Base-by-base conservation (phyloP, 2,113 vertebrate genomes). In the Lagenorhynchus albirostris region DNA sequence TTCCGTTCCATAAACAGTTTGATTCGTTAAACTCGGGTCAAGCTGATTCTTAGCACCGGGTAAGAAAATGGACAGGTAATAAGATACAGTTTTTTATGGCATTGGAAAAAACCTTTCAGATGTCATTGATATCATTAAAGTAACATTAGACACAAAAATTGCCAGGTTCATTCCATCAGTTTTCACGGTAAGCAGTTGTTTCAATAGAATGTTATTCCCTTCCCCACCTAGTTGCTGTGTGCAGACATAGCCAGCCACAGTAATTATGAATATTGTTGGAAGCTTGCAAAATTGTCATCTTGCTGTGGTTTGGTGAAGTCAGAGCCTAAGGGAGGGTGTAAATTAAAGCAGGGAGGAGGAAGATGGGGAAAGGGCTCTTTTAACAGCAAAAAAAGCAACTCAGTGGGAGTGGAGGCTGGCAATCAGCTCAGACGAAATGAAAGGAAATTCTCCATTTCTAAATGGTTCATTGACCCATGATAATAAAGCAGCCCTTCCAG, bases 371-470 rank as follows among this genome's bases (percentile, higher is more conserved):
- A 63, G 26, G 41, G 88, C 55, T 58, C 65, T 97, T 67, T 94
- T 11, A 62, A 87, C 44, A 23, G 58, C 53, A 92, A 26, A 84
- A 38, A 91, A 92, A 44, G 71, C 89, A 98, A 79, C 83, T 95
- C 95, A 90, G 89, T 94, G 90, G 89, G 92, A 97, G 93, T 94
- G 67, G 94, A 98, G 97, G 93, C 93, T 97, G 96, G 50, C 89
- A 93, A 95, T 98, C 98, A 98, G 92, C 97, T 98, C 95, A 97
- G 98, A 98, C 97, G 98, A 98, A 98, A 97, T 96, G 97, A 98
- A 98, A 98, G 97, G 95, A 98, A 98, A 98, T 98, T 98, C 98
- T 98, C 98, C 97, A 98, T 98, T 98, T 98, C 96, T 98, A 98
- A 98, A 97, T 12, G 96, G 98, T 98, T 98, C 97, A 79, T 98